Base-by-base conservation (phyloP, 2,113 vertebrate genomes). In the Syrmaticus mikado region DNA sequence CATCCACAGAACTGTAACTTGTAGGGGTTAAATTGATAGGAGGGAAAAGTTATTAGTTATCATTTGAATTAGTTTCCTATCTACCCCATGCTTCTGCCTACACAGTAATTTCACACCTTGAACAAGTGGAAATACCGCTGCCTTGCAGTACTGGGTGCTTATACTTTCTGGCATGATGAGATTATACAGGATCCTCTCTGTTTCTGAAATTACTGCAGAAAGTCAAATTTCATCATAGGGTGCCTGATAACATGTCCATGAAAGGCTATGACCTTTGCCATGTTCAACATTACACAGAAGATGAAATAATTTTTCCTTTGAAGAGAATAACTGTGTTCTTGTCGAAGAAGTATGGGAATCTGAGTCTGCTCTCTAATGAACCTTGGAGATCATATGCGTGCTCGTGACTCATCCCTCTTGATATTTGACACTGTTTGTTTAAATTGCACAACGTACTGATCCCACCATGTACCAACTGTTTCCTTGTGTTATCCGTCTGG, bases 391-490 rank as follows among this genome's bases (percentile, higher is more conserved):
- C 8, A 2, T 84, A 46, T 71, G 57, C 53, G 4, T 22, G 36
- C 66, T 73, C 0, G 0, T 96, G 94, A 93, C 75, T 96, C 94
- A 94, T 89, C 71, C 74, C 82, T 32, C 87, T 87, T 70, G 71
- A 92, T 82, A 80, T 87, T 87, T 93, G 84, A 60, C 19, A 32
- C 75, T 50, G 18, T 94, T 94, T 96, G 71, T 92, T 95, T 92
- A 89, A 89, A 92, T 93, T 96, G 89, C 91, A 67, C 84, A 94
- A 93, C 15, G 12, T 27, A 55, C 89, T 76, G 78, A 89, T 89
- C 84, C 92, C 87, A 89, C 91, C 84, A 5, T 32, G 66, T 76
- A 62, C 73, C 0, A 19, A 82, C 86, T 90, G 53, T 79, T 96
- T 92, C 84, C 71, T 94, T 4, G 0, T 43, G 89, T 93, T 93